Base-by-base conservation (phyloP, 2,888 invertebrate genomes). In the Chromoteleia sp. region DNA sequence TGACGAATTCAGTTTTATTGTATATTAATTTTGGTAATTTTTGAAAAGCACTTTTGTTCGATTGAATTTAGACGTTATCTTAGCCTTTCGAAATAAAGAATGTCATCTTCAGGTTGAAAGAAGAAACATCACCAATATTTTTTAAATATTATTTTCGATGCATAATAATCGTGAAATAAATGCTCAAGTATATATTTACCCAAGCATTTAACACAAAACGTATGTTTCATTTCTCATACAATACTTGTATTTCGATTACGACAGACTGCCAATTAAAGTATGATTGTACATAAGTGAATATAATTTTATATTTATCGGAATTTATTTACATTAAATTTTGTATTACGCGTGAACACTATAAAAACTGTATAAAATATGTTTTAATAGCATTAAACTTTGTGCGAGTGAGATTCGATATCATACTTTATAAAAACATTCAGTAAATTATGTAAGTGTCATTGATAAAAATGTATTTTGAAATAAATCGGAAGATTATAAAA, bases 241-340 rank as follows among this genome's bases (percentile, higher is more conserved):
- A 41, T 48, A 30, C 2, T 43, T 48, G 4, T 7, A 8, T 33
- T 63, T 48, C n/a, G 48, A 59, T 63, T 86, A 84, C 61, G 87
- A 87, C 87, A 89, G 89, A 29, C 48, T 25, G 48, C 12, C 41
- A 12, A 41, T 45, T 63, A 36, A 56, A 52, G 15, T 14, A 45
- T 45, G 83, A 86, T 85, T 91, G 89, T 89, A 91, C 88, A 90
- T 90, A 90, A 88, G 79, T 88, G 85, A 87, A 86, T 87, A 87
- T 87, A 87, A 86, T 88, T 89, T 87, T 85, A 86, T 86, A 88
- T 86, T 88, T 87, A 86, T 83, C 85, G 67, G 85, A 85, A 79
- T 86, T 87, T 85, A 79, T 87, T 88, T 88, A 85, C 70, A 45
- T 54, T 81, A 50, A 74, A 63, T 81, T 77, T 77, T 81, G 59